Percentiles rank a stretch among this genome's conserved stretches.
phyloP scores from a whole-genome alignment of 2,797 vertebrate species.

The Distichodus sexfasciatus region DNA sequence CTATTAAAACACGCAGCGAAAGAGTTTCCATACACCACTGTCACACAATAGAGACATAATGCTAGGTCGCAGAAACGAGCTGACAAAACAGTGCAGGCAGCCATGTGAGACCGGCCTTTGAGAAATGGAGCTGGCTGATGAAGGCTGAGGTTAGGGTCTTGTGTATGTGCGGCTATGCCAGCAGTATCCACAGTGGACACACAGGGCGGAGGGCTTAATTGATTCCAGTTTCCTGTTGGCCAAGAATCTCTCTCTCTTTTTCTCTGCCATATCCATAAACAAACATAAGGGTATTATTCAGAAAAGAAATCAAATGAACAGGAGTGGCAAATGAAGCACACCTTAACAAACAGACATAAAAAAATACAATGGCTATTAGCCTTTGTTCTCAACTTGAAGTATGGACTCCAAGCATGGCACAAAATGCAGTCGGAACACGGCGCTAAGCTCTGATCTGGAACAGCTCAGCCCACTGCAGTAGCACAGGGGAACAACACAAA shows the following conservation, averaged over 20 bases:
- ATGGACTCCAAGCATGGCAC: not conserved
- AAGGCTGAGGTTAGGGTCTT: slow-evolving; percentile 47
- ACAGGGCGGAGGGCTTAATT: slow-evolving; percentile 49
- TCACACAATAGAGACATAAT: slow-evolving; percentile 63
- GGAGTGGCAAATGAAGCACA: slow-evolving; percentile 9
- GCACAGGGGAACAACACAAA: slow-evolving; percentile 51
- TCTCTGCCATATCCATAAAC: slow-evolving; percentile 21
- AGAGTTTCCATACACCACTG: slow-evolving; percentile 74
- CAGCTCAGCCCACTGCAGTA: slow-evolving; percentile 52
- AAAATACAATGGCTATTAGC: slow-evolving; percentile 3
- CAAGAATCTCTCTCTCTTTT: not conserved
- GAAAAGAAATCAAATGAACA: slow-evolving; percentile 19
- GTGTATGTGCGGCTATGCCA: slow-evolving; percentile 50
- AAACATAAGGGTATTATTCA: slow-evolving; percentile 14
- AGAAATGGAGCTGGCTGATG: slow-evolving; percentile 59
- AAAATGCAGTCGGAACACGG: slow-evolving; percentile 14
- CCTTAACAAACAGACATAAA: slow-evolving; percentile 25
- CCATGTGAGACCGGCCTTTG: slow-evolving; percentile 58
- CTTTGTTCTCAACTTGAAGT: slow-evolving; percentile 15
- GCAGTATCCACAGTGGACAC: slow-evolving; percentile 59
- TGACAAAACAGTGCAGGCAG: slow-evolving; percentile 53
- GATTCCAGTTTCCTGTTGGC: slow-evolving; percentile 50
- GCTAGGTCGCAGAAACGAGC: slow-evolving; percentile 52
- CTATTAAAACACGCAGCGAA: slow-evolving; percentile 71
- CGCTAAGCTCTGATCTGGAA: slow-evolving; percentile 28